phyloP scores from a whole-genome alignment of 1,140 invertebrate species.

The Hylyphantes graminicola region DNA sequence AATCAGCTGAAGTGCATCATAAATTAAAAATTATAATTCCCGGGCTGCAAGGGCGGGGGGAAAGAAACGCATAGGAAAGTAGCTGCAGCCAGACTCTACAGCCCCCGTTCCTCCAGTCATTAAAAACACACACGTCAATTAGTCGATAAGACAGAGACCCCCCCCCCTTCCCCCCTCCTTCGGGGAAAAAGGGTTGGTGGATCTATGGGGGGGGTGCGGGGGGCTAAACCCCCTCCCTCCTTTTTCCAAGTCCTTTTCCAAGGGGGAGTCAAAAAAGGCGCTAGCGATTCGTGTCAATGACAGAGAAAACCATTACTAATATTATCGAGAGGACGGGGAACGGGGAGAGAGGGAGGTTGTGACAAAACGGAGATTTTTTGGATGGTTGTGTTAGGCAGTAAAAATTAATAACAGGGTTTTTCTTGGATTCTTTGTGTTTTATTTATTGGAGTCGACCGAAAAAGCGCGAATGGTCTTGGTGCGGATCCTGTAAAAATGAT shows the following conservation, averaged over 20 bases:
- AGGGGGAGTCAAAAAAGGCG: slow-evolving; percentile 56
- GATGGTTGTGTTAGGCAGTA: slow-evolving; percentile 15
- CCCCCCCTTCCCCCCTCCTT: slow-evolving; percentile 29
- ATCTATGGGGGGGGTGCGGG: background rate
- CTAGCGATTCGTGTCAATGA: slow-evolving; percentile 52
- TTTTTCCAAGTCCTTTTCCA: background rate
- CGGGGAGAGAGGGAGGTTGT: background rate
- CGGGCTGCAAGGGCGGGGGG: slow-evolving; percentile 33
- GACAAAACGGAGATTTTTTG: slow-evolving; percentile 25
- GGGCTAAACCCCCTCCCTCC: background rate
- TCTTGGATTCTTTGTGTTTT: background rate
- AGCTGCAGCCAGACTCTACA: slow-evolving; percentile 48
- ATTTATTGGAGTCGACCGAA: slow-evolving; percentile 1
- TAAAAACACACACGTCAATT: slow-evolving; percentile 62
- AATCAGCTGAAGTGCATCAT: slow-evolving; percentile 61
- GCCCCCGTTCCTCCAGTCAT: slow-evolving; percentile 48
- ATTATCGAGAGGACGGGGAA: slow-evolving; percentile 41
- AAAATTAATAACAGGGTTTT: slow-evolving; percentile 20
- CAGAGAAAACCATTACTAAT: slow-evolving; percentile 60
- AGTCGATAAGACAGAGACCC: slow-evolving; percentile 59
- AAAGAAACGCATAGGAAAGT: slow-evolving; percentile 56
- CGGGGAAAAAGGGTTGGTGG: background rate
- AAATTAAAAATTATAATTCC: slow-evolving; percentile 62
- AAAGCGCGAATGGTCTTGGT: background rate
- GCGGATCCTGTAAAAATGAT: slow-evolving; percentile 7